A percentile compares a stretch with the other conserved stretches of the same genome.
Evolutionary conservation across 92 coral and sea anemone genomes (phyloP).

Genomic region (Porites divaricata): DNA sequence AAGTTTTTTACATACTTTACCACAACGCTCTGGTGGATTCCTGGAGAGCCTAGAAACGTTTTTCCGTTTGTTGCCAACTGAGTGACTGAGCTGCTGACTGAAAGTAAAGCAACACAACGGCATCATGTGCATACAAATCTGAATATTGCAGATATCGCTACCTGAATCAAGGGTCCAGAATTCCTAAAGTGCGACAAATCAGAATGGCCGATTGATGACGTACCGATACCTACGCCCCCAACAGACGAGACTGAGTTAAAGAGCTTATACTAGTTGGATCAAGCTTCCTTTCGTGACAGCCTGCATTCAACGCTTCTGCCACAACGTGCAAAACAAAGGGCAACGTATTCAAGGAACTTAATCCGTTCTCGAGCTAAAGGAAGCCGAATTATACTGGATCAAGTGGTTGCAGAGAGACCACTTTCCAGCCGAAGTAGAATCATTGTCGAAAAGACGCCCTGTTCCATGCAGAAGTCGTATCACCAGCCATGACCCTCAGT

Average conservation of each 20-base stretch:
- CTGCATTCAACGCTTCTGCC: slow-evolving; percentile 29
- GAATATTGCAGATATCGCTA: too few species aligned
- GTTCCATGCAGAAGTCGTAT: slow-evolving; percentile 42
- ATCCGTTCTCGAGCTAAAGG: too few species aligned
- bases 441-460: slow-evolving; percentile 36
- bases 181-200: slow-evolving; percentile 21
- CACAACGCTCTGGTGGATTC: too few species aligned
- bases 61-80: too few species aligned
- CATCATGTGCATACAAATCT: too few species aligned
- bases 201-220: slow-evolving; percentile 57
- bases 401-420: slow-evolving; percentile 34
- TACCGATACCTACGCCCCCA: not conserved
- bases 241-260: slow-evolving; percentile 25
- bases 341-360: slow-evolving; percentile 18
- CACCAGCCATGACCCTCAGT: slow-evolving; percentile 49
- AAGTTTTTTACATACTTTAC: too few species aligned
- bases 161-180: slow-evolving; percentile 50
- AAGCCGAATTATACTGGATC: slow-evolving; percentile 47
- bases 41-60: too few species aligned
- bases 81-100: too few species aligned
- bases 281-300: slow-evolving; percentile 48
- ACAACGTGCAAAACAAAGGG: slow-evolving; percentile 30
- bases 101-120: too few species aligned
- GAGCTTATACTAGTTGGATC: slow-evolving; percentile 38
- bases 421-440: slow-evolving; percentile 20